A percentile compares a stretch with the other conserved stretches of the same genome.
phyloP scores from a whole-genome alignment of 2,113 vertebrate species.

The Hystrix brachyura region DNA sequence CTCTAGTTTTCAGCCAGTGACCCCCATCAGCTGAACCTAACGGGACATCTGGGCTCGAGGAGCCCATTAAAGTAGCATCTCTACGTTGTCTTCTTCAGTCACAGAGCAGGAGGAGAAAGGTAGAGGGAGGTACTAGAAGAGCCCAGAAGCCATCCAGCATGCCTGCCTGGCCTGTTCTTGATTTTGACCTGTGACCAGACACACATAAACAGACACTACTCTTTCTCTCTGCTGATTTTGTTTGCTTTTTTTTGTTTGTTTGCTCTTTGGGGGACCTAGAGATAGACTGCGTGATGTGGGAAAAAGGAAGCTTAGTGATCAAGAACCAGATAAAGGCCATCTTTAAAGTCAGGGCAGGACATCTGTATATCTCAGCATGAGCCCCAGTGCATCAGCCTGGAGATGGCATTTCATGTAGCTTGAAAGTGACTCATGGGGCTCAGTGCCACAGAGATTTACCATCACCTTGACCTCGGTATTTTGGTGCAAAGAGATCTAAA shows the following conservation, averaged over 20 bases:
- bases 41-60: not conserved
- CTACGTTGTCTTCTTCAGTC: not conserved
- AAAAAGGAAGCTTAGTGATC: not conserved
- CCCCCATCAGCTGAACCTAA: not conserved
- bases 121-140: not conserved
- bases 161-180: not conserved
- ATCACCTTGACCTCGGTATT: slow-evolving; percentile 24
- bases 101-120: not conserved
- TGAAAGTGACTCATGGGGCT: not conserved
- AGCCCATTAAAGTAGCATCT: not conserved
- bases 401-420: not conserved
- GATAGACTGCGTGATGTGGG: not conserved
- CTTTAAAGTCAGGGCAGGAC: slow-evolving; percentile 26
- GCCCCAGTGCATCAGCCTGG: not conserved
- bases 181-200: not conserved
- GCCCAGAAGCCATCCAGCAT: not conserved
- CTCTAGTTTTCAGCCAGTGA: not conserved
- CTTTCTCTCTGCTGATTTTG: not conserved
- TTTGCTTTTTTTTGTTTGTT: slow-evolving; percentile 36
- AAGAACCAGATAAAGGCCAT: slow-evolving; percentile 7
- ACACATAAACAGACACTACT: not conserved
- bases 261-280: not conserved
- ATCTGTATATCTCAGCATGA: not conserved
- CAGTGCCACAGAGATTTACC: not conserved
- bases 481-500: slow-evolving; percentile 9